phyloP scores from a whole-genome alignment of 1,140 invertebrate species.

The Penaeus indicus region DNA sequence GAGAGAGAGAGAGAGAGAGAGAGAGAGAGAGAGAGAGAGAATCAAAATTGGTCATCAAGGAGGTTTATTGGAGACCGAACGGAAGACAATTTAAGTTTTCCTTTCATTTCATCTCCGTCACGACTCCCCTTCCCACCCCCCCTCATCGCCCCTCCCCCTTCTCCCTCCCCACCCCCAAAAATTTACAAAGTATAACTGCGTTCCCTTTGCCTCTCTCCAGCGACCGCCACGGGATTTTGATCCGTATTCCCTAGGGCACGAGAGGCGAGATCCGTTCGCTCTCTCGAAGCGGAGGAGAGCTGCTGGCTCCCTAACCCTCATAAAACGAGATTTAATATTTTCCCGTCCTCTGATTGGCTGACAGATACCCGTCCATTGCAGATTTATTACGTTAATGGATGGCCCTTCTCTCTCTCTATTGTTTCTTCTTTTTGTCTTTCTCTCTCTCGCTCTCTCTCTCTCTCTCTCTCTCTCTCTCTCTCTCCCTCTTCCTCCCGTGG shows the following conservation, averaged over 20 bases:
- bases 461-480: background rate
- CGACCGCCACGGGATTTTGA: background rate
- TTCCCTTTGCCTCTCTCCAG: background rate
- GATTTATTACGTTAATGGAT: slow-evolving; percentile 32
- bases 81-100: slow-evolving; percentile 38
- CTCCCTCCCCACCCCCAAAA: background rate
- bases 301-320: background rate
- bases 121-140: background rate
- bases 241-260: background rate
- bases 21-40: background rate
- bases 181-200: slow-evolving; percentile 42
- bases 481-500: no score
- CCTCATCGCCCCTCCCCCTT: no score
- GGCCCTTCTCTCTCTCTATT: background rate
- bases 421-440: background rate
- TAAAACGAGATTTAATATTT: slow-evolving; percentile 57
- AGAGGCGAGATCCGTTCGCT: background rate
- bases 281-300: background rate
- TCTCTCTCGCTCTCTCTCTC: background rate
- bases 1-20: background rate
- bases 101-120: slow-evolving; percentile 40
- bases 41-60: slow-evolving; percentile 38
- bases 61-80: slow-evolving; percentile 5
- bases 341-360: slow-evolving; percentile 50
- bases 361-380: slow-evolving; percentile 42